These are phyloP conservation scores for Pseudopodoces humilis DNA, from an alignment of 2,113 vertebrate genomes.

Conservation along the genomic window DNA sequence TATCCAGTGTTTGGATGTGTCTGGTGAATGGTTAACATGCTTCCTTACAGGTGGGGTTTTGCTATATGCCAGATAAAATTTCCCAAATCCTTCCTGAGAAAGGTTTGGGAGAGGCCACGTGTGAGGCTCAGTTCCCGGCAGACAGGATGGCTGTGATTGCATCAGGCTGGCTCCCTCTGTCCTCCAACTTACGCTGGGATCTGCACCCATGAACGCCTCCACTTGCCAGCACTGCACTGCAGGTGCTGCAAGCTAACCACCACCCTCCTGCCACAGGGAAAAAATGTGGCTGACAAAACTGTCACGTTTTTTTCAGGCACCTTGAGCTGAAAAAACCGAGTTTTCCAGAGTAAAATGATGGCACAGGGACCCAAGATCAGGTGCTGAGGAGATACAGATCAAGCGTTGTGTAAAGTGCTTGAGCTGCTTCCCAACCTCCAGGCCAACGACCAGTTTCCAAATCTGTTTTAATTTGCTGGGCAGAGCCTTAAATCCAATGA, in stretches of 20 bases:
- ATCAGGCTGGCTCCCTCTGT: background rate
- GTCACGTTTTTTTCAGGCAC: background rate
- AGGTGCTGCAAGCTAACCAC: background rate
- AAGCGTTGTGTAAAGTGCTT: rapidly evolving
- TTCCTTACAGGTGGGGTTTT: background rate
- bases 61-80: background rate
- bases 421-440: background rate
- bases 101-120: background rate
- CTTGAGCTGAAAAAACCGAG: background rate
- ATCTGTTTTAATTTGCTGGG: background rate
- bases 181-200: background rate
- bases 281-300: background rate
- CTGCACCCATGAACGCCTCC: background rate
- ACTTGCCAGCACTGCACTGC: rapidly evolving
- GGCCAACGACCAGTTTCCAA: background rate
- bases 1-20: background rate
- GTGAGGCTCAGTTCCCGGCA: background rate
- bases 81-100: background rate
- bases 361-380: background rate
- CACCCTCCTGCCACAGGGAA: background rate
- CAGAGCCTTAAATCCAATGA: background rate
- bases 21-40: background rate
- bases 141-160: background rate
- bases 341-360: background rate
- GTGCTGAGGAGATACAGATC: background rate